Conservation (phyloP, 2,113 vertebrate species). For the Machaerirhynchus nigripectus region DNA sequence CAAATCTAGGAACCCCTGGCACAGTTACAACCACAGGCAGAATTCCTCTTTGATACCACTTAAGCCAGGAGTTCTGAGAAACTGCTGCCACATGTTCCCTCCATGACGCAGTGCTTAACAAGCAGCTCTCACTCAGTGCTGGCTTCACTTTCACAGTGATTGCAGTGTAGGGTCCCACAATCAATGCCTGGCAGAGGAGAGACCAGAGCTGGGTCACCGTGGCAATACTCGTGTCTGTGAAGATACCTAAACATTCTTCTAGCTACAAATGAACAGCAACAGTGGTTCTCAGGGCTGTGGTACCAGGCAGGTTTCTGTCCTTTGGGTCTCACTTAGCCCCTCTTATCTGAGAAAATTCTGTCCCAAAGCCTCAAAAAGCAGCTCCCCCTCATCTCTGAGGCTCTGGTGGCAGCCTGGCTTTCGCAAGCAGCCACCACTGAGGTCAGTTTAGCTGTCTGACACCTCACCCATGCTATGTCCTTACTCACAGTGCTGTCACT, state of each 20-base stretch:
- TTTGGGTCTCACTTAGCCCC: not conserved
- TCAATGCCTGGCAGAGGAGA: not conserved
- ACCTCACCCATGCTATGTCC: fast-evolving
- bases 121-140: not conserved
- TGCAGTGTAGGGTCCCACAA: not conserved
- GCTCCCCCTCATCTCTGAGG: not conserved
- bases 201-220: not conserved
- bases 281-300: not conserved
- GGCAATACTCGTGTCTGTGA: not conserved
- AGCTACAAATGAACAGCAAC: not conserved
- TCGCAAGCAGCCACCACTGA: not conserved
- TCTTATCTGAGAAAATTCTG: not conserved
- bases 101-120: not conserved
- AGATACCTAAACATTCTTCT: not conserved
- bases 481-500: not conserved
- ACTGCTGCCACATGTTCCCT: not conserved
- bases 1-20: not conserved
- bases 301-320: not conserved
- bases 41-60: constrained; percentile 33
- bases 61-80: constrained; percentile 42
- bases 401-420: not conserved
- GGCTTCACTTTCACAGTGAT: not conserved
- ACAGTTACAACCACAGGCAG: not conserved
- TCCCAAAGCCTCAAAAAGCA: not conserved
- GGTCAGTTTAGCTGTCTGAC: not conserved